These are phyloP conservation scores for Acropora yongei DNA, from an alignment of 64 coral and sea anemone species.

Conservation along the genomic window DNA sequence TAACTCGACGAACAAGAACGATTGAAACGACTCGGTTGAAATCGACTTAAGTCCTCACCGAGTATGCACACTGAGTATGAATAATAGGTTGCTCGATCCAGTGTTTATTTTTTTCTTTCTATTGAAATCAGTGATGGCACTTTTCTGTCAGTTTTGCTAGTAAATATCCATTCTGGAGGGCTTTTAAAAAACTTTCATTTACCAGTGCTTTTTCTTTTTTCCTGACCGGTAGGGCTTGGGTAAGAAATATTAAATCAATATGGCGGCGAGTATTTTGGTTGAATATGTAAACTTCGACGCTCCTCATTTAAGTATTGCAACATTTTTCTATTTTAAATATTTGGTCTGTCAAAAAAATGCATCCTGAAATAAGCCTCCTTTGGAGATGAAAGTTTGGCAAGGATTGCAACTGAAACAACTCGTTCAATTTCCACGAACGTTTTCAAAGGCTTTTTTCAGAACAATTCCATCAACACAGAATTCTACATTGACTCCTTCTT, in stretches of 20 bases:
- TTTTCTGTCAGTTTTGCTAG: no score
- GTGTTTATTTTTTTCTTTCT: no score
- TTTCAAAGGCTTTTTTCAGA: neutral
- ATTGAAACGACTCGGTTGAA: no score
- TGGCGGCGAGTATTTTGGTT: neutral
- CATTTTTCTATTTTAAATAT: neutral
- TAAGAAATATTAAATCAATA: constrained; percentile 25
- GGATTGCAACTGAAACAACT: neutral
- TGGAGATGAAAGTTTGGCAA: neutral
- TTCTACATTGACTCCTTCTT: neutral
- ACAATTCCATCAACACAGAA: neutral
- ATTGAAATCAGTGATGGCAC: no score
- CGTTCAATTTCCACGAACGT: neutral
- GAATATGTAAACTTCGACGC: no score
- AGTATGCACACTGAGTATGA: no score
- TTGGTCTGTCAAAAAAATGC: neutral
- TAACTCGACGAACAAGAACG: no score
- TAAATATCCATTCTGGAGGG: no score
- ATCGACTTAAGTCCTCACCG: no score
- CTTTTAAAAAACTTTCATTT: no score
- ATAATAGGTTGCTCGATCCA: no score
- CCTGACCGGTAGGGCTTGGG: neutral
- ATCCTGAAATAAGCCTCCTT: neutral
- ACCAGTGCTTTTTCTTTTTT: neutral
- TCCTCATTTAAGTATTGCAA: neutral